These are phyloP conservation scores for Poliocrania exsul DNA, from an alignment of 2,797 vertebrate species.

Conservation along the genomic window DNA sequence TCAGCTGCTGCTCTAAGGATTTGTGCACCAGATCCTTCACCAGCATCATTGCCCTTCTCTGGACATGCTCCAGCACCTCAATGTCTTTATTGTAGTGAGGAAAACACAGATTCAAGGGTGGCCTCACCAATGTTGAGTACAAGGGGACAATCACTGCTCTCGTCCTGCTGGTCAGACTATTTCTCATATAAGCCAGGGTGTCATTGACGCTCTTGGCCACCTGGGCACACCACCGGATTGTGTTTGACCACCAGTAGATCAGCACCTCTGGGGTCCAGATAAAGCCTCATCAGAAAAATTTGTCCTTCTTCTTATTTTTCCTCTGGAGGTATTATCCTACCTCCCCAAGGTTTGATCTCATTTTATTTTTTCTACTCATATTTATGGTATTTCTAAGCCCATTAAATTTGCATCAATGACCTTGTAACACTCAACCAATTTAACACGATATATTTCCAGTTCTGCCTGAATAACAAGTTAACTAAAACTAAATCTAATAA, in stretches of 20 bases:
- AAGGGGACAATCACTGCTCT: rapidly evolving
- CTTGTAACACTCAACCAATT: neutral
- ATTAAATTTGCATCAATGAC: neutral
- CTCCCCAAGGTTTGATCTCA: neutral
- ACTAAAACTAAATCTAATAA: slow-evolving; percentile 6
- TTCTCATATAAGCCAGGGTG: neutral
- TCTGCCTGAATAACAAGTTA: neutral
- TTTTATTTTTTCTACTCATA: neutral
- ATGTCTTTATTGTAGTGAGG: neutral
- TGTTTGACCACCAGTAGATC: neutral
- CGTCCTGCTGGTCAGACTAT: rapidly evolving
- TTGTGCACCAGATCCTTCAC: neutral
- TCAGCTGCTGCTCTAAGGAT: neutral
- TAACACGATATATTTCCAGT: slow-evolving; percentile 9
- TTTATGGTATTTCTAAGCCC: neutral
- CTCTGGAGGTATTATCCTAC: neutral
- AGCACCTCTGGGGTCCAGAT: neutral
- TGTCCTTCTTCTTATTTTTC: neutral
- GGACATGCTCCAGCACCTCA: neutral
- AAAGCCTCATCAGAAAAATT: neutral
- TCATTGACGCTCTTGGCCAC: rapidly evolving
- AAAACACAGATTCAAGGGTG: neutral
- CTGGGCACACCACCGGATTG: too few relatives aligned
- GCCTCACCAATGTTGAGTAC: rapidly evolving
- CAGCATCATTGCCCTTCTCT: neutral